Evolutionary conservation across 2,888 invertebrate species (phyloP).

Genomic region (Caenorhabditis angaria): DNA sequence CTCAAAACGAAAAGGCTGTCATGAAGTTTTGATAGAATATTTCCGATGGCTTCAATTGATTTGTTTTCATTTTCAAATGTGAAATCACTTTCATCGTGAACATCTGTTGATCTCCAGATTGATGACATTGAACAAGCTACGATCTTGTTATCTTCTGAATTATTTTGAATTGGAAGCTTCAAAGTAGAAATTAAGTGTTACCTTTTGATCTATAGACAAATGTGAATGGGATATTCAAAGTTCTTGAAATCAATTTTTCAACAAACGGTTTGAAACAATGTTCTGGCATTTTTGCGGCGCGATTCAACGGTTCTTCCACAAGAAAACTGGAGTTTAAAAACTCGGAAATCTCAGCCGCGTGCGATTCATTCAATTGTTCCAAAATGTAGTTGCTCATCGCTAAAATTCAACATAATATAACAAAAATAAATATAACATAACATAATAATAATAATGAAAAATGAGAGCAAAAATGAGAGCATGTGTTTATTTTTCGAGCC

Average conservation of each 20-base stretch:
- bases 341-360: conserved; percentile 8
- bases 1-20: conserved; percentile 18
- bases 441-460: not conserved
- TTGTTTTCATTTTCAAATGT: conserved; percentile 6
- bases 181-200: conserved; percentile 3
- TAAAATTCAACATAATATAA: not conserved
- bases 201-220: conserved; percentile 18
- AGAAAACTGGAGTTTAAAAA: conserved; percentile 33
- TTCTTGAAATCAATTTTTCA: conserved; percentile 24
- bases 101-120: conserved; percentile 15
- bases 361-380: conserved; percentile 4
- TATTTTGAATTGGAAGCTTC: not conserved
- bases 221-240: conserved; percentile 24
- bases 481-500: not conserved
- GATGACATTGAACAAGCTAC: conserved; percentile 36
- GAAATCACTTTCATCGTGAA: conserved; percentile 22
- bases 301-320: conserved; percentile 28
- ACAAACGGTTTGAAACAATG: conserved; percentile 26
- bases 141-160: too few relatives aligned
- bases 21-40: conserved; percentile 32
- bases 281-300: conserved; percentile 22
- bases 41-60: conserved; percentile 20
- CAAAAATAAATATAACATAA: too few relatives aligned
- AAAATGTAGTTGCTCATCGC: not conserved
- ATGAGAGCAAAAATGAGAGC: not conserved